Conservation (phyloP, 2,797 vertebrate species). For the Gorsachius magnificus region DNA sequence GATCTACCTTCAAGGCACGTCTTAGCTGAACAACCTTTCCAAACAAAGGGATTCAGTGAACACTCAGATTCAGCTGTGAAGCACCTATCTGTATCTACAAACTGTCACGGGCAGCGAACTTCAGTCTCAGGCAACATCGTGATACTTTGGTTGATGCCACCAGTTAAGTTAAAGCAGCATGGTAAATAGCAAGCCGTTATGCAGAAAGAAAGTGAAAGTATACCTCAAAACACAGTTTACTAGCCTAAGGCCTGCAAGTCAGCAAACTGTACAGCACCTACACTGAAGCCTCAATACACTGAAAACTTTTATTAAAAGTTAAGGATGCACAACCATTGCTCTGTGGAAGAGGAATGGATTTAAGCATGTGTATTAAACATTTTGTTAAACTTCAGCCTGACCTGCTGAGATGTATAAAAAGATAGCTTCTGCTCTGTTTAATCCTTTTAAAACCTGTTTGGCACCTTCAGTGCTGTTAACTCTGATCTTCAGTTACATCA, state of each 20-base stretch:
- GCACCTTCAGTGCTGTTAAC: not conserved
- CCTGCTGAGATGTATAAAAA: not conserved
- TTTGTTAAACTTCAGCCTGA: not conserved
- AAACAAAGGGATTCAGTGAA: not conserved
- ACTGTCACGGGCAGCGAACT: not conserved
- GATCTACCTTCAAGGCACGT: not conserved
- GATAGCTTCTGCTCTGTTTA: not conserved
- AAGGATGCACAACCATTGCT: not conserved
- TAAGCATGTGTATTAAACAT: not conserved
- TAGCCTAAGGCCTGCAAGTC: not conserved
- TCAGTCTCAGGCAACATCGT: not conserved
- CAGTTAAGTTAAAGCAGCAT: not conserved
- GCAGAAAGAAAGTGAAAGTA: not conserved
- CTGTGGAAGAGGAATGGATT: not conserved
- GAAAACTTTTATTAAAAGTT: not conserved
- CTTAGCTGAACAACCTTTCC: not conserved
- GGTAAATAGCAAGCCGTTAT: not conserved
- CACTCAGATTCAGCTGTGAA: not conserved
- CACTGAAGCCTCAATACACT: not conserved
- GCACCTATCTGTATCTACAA: not conserved
- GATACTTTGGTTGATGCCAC: not conserved
- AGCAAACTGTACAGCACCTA: not conserved
- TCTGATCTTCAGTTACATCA: not conserved
- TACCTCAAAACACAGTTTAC: not conserved
- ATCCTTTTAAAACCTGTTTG: slow-evolving; percentile 5